Percentiles rank a stretch among this genome's conserved stretches.
Evolutionary conservation across 1,140 invertebrate species (phyloP).

Genomic region (Limonius californicus): DNA sequence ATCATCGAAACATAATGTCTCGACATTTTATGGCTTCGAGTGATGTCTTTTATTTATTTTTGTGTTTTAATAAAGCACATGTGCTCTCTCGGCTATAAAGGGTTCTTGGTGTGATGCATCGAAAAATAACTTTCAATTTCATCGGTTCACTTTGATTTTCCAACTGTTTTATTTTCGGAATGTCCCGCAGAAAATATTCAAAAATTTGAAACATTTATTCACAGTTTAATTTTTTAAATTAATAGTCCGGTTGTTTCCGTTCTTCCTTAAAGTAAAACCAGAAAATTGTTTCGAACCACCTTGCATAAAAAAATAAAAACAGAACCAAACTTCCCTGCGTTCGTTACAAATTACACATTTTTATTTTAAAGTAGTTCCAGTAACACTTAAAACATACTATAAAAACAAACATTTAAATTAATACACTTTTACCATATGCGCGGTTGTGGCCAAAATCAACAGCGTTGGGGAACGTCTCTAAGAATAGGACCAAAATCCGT

Average conservation of each 20-base stretch:
- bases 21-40: conserved; percentile 15
- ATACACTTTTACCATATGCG: conserved; percentile 2
- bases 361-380: conserved; percentile 1
- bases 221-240: no score
- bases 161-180: background rate
- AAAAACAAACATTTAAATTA: conserved; percentile 15
- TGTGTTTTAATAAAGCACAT: conserved; percentile 18
- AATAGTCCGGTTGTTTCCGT: no score
- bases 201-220: no score
- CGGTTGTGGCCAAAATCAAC: background rate
- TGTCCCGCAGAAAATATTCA: no score
- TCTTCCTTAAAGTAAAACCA: no score
- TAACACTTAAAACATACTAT: background rate
- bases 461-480: no score
- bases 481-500: no score
- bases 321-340: no score
- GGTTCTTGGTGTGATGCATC: background rate
- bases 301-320: no score
- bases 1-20: conserved; percentile 8
- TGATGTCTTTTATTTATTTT: conserved; percentile 19
- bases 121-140: background rate
- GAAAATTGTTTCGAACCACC: no score
- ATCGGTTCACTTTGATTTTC: no score
- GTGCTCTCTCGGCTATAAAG: background rate
- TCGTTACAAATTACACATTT: background rate